Evolutionary conservation across 1,140 invertebrate species (phyloP), one percentile per base, ranked within the genome.

Genomic region (Heterodera carotae): DNA sequence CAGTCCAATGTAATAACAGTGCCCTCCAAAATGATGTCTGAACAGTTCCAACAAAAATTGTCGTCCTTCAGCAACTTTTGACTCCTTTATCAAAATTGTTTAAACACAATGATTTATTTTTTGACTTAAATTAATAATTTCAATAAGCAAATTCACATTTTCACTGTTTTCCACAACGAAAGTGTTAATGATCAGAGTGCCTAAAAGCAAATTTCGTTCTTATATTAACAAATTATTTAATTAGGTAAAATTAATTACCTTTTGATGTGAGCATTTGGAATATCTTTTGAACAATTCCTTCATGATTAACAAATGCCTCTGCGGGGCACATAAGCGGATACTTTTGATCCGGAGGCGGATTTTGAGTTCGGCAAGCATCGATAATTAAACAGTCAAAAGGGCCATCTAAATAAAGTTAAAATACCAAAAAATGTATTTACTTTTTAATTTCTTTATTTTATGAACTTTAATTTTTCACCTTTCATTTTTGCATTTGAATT

Each of bases 41-140:
- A 74, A 74, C 64, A 74, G 39, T 64, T 74, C 72, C 25, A 74
- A 8, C 27, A 74, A 36, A 62, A 74, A 74, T 62, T 74, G 56
- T 8, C 56, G 34, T 36, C 31, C 56, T 62, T 74, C 43, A 29
- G 56, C 7, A 27, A 74, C 56, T 27, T 6, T 31, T 31, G 27
- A 34, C 29, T 12, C 15, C 27, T 33, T 74, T 56, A 33, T 39
- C 12, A 39, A 39, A 39, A 8, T 39, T 39, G 2, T 7, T 39
- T 7, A 43, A 43, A 43, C 15, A 43, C 18, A 22, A 56, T 22
- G 5, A 22, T 2, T 56, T 18, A 56, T 22, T 53, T 53, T 12
- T 22, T 22, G 5, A n/a, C 18, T 22, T 22, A 22, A 18, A 15
- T 22, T 18, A 39, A 8, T 22, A 22, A 53, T 18, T 22, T 22